Evolutionary conservation across 2,888 invertebrate species (phyloP), one percentile per base, ranked within the genome.

Genomic region (Dromius quadrimaculatus): DNA sequence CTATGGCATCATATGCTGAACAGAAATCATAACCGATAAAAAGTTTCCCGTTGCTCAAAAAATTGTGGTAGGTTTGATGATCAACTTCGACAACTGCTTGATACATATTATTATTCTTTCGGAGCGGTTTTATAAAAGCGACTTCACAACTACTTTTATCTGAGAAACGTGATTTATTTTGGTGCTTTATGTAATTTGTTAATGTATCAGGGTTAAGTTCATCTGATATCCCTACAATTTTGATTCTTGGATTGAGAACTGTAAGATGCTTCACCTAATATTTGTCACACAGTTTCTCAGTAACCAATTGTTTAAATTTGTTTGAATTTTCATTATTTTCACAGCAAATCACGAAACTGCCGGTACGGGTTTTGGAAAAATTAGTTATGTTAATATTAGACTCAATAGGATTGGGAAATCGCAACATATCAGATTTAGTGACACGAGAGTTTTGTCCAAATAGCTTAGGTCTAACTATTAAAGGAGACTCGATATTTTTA

Each of bases 1-100:
- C 54, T 2, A 32, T 32, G 2, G 28, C 54, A 6, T 54, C 54
- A n/a, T 22, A 54, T 6, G 22, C 23, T 8, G 23, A 23, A 19
- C 54, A 54, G n/a, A 22, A 54, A 13, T 54, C 22, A 15, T 54
- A 54, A 1, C 54, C 54, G 9, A 54, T 13, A 32, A 54, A 32
- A 6, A 54, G 19, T 32, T 54, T 32, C 8, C 23, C 54, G 3
- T 2, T 22, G 3, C 8, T 22, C 19, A 54, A 54, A 6, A 15
- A 9, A 4, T 15, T 9, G 8, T 54, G 13, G 4, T 54, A 54
- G 1, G 54, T 54, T 9, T 13, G 13, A 13, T 22, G 23, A 19
- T 22, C 15, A 11, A 54, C 54, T 20, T 54, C 2, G 4, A 54
- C 19, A 19, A 54, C 54, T 1, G 54, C 54, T 20, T 54, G 23